Base-by-base conservation (phyloP, 2,888 invertebrate genomes). In the Chydorus sphaericus region DNA sequence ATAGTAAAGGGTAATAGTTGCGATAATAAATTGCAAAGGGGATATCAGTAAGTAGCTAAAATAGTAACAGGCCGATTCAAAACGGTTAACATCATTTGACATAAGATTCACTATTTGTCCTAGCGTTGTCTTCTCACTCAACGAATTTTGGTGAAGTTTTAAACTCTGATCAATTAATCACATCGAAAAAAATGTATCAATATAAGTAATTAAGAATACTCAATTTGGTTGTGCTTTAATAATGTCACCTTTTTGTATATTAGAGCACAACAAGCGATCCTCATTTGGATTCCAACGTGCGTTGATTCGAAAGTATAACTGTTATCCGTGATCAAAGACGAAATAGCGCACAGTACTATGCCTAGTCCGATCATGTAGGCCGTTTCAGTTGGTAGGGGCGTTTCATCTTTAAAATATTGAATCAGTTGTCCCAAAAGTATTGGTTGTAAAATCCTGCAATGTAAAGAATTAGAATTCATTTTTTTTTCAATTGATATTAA, bases 71-170 rank as follows among this genome's bases (percentile, higher is more conserved):
- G 87, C 86, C 66, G 90, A 80, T 68, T 97, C 96, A 69, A 96
- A 92, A 54, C 86, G 79, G 65, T 86, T 87, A 60, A 96, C 89
- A 70, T 97, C 96, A 67, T 94, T 97, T 1, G 94, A 91, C 57
- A 97, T 73, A n/a, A 96, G 77, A 69, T 94, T 94, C 31, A 96
- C 90, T 59, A 96, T 81, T 70, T 93, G 90, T 0, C 94, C 94
- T 0, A 85, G 83, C 0, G 91, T 85, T 0, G 92, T 91, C 67
- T 89, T 82, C 6, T 84, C 85, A 50, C n/a, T n/a, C n/a, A 91
- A 72, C 1, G 92, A 87, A 6, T 82, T 82, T 68, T 85, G 85
- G 55, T 85, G 85, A 59, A 89, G 72, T 36, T 79, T 77, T 48
- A 90, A 70, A 1, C 85, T 74, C 39, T n/a, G n/a, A n/a, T n/a